Evolutionary conservation across 2,113 vertebrate genomes (phyloP), one percentile per base, ranked within the genome.

Genomic region (Cynoglossus semilaevis): DNA sequence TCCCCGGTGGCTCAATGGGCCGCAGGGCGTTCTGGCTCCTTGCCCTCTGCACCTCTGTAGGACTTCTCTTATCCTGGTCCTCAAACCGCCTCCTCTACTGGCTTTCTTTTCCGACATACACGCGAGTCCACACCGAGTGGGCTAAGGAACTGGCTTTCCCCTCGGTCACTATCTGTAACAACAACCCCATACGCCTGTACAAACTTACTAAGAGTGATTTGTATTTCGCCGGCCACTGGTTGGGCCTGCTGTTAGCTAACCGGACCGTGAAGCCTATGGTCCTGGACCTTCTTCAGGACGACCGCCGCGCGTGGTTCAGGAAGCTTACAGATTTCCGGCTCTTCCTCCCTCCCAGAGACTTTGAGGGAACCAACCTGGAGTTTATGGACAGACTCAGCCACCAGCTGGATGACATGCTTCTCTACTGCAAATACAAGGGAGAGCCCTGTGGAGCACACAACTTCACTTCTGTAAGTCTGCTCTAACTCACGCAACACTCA

Each of bases 381-480:
- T 97, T 99, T 90, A 94, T 99, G 93, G 95, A 98, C 88, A 88
- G 96, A 51, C 89, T 99, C 81, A 94, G 96, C 76, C 96, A 99
- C 86, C 95, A 95, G 77, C 89, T 99, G 60, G 96, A 98, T 52
- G 96, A 99, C 88, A 99, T 98, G 96, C 92, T 99, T 46, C 93
- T 99, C 29, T 94, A 94, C 42, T 99, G 96, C 93, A 98, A 95
- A 86, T 99, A 95, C 90, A 92, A 94, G 63, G 96, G 96, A 60
- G 94, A 98, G 76, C 88, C 90, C 44, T 98, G 96, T 58, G 94
- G 95, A 0, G 92, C 95, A 12, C 95, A 97, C 83, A 98, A 99
- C 93, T 99, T 98, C 94, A 94, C 96, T 38, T 92, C 95, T 34
- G 96, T 99, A 91, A 98, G 97, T 98, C 52, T 41, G 38, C 11